These are phyloP conservation scores for Urocyon cinereoargenteus DNA, from an alignment of 2,797 vertebrate genomes.

Conservation along the genomic window DNA sequence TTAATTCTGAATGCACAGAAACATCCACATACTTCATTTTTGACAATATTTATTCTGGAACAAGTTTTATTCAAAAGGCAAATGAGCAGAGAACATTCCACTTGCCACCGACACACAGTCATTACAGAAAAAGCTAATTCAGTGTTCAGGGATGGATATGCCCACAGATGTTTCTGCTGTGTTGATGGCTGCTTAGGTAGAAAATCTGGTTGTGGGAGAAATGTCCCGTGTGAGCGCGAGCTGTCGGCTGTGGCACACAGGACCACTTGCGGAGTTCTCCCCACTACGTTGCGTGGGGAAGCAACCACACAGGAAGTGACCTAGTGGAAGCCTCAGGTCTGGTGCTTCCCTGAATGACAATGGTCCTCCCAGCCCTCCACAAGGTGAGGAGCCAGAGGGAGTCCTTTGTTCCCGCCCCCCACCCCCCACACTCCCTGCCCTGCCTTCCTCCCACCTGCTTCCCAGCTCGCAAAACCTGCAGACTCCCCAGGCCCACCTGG, in stretches of 20 bases:
- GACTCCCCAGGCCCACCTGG: background rate
- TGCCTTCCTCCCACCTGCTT: background rate
- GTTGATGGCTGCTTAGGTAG: background rate
- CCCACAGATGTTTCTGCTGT: background rate
- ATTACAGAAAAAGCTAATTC: constrained; percentile 63
- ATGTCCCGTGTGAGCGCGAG: background rate
- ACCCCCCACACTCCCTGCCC: background rate
- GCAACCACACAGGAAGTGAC: no score
- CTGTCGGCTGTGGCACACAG: no score
- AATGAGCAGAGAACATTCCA: constrained; percentile 76
- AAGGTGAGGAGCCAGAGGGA: background rate
- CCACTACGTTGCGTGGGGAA: no score
- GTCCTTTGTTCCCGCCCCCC: background rate
- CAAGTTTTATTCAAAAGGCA: constrained; percentile 70
- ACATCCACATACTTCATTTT: constrained; percentile 63
- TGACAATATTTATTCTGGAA: constrained; percentile 71
- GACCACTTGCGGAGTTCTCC: background rate
- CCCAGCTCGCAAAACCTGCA: background rate
- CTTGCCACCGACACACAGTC: constrained; percentile 71
- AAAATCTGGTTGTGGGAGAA: constrained; percentile 5
- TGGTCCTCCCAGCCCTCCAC: background rate
- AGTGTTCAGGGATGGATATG: constrained; percentile 35
- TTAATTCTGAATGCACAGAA: constrained; percentile 70
- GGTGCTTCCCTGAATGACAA: background rate
- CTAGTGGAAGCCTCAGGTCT: background rate